A percentile compares a stretch with the other conserved stretches of the same genome.
phyloP scores from a whole-genome alignment of 2,797 vertebrate species.

The Crax fasciolata region DNA sequence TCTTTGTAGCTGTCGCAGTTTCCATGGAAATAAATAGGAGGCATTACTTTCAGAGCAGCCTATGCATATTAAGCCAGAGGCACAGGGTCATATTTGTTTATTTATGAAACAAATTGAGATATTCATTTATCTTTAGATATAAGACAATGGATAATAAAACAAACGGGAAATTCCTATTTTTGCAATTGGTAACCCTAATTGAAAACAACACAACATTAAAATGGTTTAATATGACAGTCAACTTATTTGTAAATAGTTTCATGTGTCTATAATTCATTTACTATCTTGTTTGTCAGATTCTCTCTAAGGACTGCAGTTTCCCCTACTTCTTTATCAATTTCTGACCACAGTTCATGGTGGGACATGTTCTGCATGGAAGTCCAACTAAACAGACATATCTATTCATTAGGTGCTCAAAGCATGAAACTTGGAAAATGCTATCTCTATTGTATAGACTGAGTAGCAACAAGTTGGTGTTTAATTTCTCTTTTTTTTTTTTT shows the following conservation, averaged over 20 bases:
- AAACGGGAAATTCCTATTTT: neutral
- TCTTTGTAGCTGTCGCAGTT: no score
- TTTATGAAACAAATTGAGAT: neutral
- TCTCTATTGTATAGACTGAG: neutral
- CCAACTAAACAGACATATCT: rapidly evolving
- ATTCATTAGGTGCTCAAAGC: neutral
- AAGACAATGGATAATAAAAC: neutral
- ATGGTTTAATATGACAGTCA: neutral
- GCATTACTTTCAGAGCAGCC: no score
- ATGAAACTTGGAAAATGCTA: rapidly evolving
- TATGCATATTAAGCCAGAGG: neutral
- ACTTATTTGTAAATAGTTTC: neutral
- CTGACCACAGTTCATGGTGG: neutral
- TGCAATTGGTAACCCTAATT: neutral
- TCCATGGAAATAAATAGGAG: no score
- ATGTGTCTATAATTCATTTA: neutral
- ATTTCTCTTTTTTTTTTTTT: neutral
- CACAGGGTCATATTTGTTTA: neutral
- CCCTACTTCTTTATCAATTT: neutral
- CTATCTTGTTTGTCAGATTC: neutral
- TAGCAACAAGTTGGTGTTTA: neutral
- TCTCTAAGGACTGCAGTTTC: neutral
- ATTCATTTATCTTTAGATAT: neutral
- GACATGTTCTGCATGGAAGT: neutral
- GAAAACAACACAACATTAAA: neutral